A percentile compares a stretch with the other conserved stretches of the same genome.
These are phyloP conservation scores for Chironomus tentans DNA, from an alignment of 2,888 invertebrate genomes.

Conservation along the genomic window DNA sequence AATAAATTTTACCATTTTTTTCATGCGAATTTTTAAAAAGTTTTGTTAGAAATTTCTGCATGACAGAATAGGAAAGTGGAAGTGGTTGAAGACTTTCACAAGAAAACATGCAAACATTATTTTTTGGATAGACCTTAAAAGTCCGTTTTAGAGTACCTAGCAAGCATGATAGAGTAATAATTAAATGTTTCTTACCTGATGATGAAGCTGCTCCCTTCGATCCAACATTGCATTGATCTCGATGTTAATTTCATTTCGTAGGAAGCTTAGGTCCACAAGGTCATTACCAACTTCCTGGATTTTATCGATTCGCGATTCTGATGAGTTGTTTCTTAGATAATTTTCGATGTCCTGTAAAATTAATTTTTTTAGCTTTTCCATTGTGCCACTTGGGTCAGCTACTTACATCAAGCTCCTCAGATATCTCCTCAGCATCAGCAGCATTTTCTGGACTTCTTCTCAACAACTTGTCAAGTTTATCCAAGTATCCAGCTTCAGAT, in stretches of 20 bases:
- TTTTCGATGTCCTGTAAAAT: constrained; percentile 66
- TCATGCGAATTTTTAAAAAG: neutral
- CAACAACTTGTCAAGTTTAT: constrained; percentile 67
- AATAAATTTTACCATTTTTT: neutral
- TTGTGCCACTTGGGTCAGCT: neutral
- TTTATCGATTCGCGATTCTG: constrained; percentile 59
- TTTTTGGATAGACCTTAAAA: neutral
- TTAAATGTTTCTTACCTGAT: constrained; percentile 47
- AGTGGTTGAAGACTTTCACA: no score
- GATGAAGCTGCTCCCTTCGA: constrained; percentile 58
- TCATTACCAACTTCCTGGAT: constrained; percentile 67
- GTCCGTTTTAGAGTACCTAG: neutral
- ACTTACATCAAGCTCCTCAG: constrained; percentile 77
- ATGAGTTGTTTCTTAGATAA: constrained; percentile 64
- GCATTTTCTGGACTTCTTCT: constrained; percentile 57
- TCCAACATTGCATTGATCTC: constrained; percentile 55
- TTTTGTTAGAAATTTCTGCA: neutral
- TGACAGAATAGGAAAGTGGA: neutral
- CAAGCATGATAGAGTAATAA: neutral
- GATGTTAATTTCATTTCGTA: constrained; percentile 55
- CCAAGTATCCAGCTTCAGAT: constrained; percentile 64
- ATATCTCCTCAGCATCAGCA: constrained; percentile 86
- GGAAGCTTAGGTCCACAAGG: constrained; percentile 64
- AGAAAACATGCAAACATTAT: neutral
- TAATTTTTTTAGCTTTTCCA: neutral